These are phyloP conservation scores for Dendrophyllia cribrosa DNA, from an alignment of 64 coral and sea anemone genomes.

Conservation along the genomic window DNA sequence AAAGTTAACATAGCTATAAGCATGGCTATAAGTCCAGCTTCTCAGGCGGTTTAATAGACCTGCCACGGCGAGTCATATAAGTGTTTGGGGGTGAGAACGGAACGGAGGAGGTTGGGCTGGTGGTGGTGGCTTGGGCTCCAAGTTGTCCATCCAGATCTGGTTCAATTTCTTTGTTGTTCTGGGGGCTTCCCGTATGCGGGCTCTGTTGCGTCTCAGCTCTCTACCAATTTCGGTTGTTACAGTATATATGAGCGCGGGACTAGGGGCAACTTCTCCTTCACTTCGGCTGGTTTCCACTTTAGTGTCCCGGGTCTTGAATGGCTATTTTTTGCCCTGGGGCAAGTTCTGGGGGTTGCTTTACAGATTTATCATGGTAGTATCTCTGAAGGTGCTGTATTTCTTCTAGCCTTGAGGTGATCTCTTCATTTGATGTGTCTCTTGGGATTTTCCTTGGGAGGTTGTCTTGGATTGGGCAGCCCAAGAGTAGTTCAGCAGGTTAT, in stretches of 20 bases:
- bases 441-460: conserved; percentile 52
- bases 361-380: conserved; percentile 57
- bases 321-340: conserved; percentile 38
- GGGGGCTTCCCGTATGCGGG: neutral
- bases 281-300: conserved; percentile 44
- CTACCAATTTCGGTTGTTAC: neutral
- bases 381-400: conserved; percentile 63
- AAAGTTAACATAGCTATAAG: too few relatives aligned
- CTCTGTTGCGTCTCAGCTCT: conserved; percentile 1
- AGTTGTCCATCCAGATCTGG: too few relatives aligned
- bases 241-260: neutral
- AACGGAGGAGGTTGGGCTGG: too few relatives aligned
- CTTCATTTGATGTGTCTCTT: conserved; percentile 48
- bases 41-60: too few relatives aligned
- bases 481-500: conserved; percentile 69
- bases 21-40: too few relatives aligned
- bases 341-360: conserved; percentile 45
- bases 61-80: too few relatives aligned
- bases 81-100: too few relatives aligned
- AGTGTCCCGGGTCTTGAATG: conserved; percentile 53
- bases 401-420: conserved; percentile 48
- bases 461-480: conserved; percentile 61
- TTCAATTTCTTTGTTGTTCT: too few relatives aligned
- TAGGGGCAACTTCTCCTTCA: neutral
- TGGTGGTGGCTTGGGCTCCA: too few relatives aligned